Conservation (phyloP, 1,140 invertebrate species). For the Callitettix versicolor region DNA sequence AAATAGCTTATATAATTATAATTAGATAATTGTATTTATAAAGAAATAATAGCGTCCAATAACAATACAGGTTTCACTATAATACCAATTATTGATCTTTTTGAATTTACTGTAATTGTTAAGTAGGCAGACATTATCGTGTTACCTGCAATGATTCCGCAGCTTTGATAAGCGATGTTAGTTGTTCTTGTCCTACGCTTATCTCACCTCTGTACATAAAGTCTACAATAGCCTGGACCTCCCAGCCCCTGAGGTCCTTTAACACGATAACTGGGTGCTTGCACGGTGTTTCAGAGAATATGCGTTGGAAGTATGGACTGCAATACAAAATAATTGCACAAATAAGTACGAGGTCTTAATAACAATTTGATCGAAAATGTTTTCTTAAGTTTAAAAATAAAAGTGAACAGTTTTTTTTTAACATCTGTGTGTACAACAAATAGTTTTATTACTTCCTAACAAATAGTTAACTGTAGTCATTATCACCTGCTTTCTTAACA, state of each 20-base stretch:
- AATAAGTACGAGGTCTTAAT: background rate
- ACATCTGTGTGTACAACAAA: too few relatives aligned
- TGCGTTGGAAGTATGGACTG: conserved; percentile 78
- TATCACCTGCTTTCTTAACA: too few relatives aligned
- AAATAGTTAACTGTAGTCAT: too few relatives aligned
- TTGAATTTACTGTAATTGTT: too few relatives aligned
- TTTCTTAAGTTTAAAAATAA: background rate
- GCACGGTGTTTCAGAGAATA: conserved; percentile 84
- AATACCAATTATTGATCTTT: too few relatives aligned
- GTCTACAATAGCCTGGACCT: conserved; percentile 77
- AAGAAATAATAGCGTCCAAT: too few relatives aligned
- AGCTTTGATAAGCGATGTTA: conserved; percentile 69
- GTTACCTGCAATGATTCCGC: conserved; percentile 67
- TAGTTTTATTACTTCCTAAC: too few relatives aligned
- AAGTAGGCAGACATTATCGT: too few relatives aligned
- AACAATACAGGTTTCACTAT: too few relatives aligned
- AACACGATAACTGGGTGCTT: conserved; percentile 85
- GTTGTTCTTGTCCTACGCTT: conserved; percentile 69
- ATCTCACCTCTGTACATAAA: conserved; percentile 91
- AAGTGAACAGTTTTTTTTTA: background rate
- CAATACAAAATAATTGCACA: conserved; percentile 23
- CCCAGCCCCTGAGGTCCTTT: conserved; percentile 77
- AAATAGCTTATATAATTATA: too few relatives aligned
- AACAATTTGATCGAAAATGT: background rate
- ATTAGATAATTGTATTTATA: too few relatives aligned